Evolutionary conservation across 1,140 invertebrate species (phyloP).

Genomic region (Rhyzopertha dominica): DNA sequence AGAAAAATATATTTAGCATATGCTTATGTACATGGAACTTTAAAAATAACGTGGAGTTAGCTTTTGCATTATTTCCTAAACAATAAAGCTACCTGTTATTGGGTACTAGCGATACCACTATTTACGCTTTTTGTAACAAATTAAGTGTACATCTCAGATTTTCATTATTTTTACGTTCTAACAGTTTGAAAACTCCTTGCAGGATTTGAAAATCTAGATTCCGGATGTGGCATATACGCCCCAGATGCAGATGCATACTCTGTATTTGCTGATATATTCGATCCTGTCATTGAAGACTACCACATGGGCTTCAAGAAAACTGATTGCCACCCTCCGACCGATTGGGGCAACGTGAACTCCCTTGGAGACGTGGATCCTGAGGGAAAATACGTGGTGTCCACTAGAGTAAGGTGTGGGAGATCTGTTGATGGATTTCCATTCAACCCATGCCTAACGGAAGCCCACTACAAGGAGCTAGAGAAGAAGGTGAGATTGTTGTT

Average conservation of each 20-base stretch:
- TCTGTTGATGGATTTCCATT: slow-evolving; percentile 68
- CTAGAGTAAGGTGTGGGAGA: slow-evolving; percentile 67
- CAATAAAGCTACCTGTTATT: not conserved
- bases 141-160: not conserved
- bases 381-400: slow-evolving; percentile 64
- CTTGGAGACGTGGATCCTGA: slow-evolving; percentile 70
- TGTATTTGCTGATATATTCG: slow-evolving; percentile 63
- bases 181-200: not conserved
- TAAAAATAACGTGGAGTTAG: not conserved
- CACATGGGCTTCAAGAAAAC: slow-evolving; percentile 59
- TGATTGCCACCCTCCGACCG: slow-evolving; percentile 57
- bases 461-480: slow-evolving; percentile 61
- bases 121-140: slow-evolving; percentile 5
- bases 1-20: too few relatives aligned
- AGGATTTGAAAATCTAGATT: slow-evolving; percentile 59
- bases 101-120: not conserved
- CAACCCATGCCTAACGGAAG: slow-evolving; percentile 66
- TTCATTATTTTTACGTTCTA: not conserved
- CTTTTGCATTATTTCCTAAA: not conserved
- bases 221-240: slow-evolving; percentile 65
- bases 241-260: slow-evolving; percentile 67
- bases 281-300: slow-evolving; percentile 74
- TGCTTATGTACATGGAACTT: too few relatives aligned
- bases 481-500: too few relatives aligned
- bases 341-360: slow-evolving; percentile 64